Percentiles rank a stretch among this genome's conserved stretches.
Evolutionary conservation across 1,140 invertebrate species (phyloP).

Genomic region (Epicauta chinensis): DNA sequence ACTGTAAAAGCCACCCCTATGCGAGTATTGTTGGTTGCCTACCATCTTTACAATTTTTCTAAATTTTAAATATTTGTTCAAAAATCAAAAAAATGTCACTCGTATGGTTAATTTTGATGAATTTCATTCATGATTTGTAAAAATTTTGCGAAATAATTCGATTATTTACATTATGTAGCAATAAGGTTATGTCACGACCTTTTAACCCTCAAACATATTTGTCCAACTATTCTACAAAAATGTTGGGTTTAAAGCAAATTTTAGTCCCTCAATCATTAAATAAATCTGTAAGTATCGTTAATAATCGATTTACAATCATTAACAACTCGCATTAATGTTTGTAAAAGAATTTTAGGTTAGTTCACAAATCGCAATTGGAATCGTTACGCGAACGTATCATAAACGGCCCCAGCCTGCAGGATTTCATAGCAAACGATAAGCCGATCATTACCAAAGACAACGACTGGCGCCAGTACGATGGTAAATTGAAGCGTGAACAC

Average conservation of each 20-base stretch:
- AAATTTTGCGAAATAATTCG: too few relatives aligned
- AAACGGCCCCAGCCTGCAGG: slow-evolving; percentile 56
- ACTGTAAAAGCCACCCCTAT: too few relatives aligned
- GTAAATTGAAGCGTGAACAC: slow-evolving; percentile 78
- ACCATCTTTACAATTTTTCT: too few relatives aligned
- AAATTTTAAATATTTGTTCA: too few relatives aligned
- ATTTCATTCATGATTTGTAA: too few relatives aligned
- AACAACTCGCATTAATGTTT: neutral
- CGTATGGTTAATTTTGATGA: neutral
- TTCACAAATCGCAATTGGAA: slow-evolving; percentile 37
- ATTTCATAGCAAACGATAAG: slow-evolving; percentile 51
- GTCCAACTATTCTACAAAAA: neutral
- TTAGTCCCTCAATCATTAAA: neutral
- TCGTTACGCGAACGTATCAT: slow-evolving; percentile 49
- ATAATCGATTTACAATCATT: neutral
- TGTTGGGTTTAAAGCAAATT: slow-evolving; percentile 1
- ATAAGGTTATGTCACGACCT: slow-evolving; percentile 6
- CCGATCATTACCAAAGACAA: slow-evolving; percentile 49
- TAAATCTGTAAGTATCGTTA: slow-evolving; percentile 3
- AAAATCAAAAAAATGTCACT: too few relatives aligned
- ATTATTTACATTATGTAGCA: neutral
- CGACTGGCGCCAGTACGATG: slow-evolving; percentile 62
- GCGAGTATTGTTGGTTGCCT: too few relatives aligned
- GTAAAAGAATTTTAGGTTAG: slow-evolving; percentile 19
- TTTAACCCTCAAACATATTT: slow-evolving; percentile 4